phyloP scores from a whole-genome alignment of 1,140 invertebrate species.

The Drosophila aff. region DNA sequence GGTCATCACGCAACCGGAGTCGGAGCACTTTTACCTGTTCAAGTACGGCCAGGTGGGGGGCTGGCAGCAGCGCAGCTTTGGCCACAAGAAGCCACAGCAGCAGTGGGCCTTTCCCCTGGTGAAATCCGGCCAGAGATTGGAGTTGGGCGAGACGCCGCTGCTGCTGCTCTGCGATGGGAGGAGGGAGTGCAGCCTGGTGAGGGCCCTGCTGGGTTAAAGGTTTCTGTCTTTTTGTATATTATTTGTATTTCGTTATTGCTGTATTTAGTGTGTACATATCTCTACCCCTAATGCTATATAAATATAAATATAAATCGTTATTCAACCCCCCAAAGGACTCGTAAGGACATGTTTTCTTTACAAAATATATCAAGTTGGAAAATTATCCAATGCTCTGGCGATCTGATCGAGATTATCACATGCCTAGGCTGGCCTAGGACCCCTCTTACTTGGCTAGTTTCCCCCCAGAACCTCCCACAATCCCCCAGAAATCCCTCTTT shows the following conservation, averaged over 20 bases:
- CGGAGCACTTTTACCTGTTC: slow-evolving; percentile 65
- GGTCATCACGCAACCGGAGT: slow-evolving; percentile 46
- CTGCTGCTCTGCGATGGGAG: slow-evolving; percentile 44
- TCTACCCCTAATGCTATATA: slow-evolving; percentile 20
- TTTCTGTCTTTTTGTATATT: slow-evolving; percentile 3
- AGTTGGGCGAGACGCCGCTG: background rate
- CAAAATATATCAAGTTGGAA: background rate
- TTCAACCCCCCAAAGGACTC: background rate
- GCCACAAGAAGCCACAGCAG: slow-evolving; percentile 47
- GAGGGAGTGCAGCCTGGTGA: slow-evolving; percentile 40
- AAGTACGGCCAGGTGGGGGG: slow-evolving; percentile 59
- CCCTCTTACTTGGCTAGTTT: slow-evolving; percentile 24
- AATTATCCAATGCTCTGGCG: background rate
- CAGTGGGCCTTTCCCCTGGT: slow-evolving; percentile 59
- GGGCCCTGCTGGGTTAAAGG: slow-evolving; percentile 33
- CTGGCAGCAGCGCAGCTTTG: slow-evolving; percentile 67
- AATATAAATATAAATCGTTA: slow-evolving; percentile 9
- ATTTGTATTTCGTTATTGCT: background rate
- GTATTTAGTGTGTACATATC: slow-evolving; percentile 13
- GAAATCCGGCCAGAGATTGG: slow-evolving; percentile 10
- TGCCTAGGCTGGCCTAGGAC: slow-evolving; percentile 10
- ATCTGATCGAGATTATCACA: slow-evolving; percentile 61
- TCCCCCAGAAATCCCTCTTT: background rate
- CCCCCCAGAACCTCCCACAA: background rate
- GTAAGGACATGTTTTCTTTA: background rate